Base-by-base conservation (phyloP, 2,113 vertebrate species). In the Oryzias celebensis region DNA sequence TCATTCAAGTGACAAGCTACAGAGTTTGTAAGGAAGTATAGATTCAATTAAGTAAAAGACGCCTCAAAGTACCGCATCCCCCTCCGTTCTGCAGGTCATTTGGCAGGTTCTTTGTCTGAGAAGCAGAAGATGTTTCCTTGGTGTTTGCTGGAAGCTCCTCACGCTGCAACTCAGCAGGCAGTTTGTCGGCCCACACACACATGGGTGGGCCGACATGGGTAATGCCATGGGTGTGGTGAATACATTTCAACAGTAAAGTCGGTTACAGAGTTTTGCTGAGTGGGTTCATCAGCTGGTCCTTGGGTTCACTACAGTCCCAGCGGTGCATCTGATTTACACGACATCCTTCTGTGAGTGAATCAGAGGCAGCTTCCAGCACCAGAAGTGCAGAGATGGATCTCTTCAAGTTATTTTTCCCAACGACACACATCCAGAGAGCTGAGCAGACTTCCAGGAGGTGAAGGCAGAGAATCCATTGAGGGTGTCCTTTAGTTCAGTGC, bases 221-320 rank as follows among this genome's bases (percentile, higher is more conserved):
- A n/a, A n/a, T n/a, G n/a, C n/a, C n/a, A n/a, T n/a, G n/a, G n/a
- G n/a, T n/a, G n/a, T n/a, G n/a, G n/a, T n/a, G n/a, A n/a, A n/a
- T n/a, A 58, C 44, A 68, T 65, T 80, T 49, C 58, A 57, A 14
- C 54, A 65, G 50, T 69, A 52, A 58, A 83, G 41, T 58, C 22
- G 47, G 57, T 50, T 28, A 10, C 10, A 3, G 61, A 12, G 4
- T 82, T 83, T 71, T 80, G 77, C 84, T 73, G 83, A 81, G 80
- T 71, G 56, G 23, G 62, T 77, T 63, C 71, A 74, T 81, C 82
- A 78, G 55, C 60, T 22, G 75, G 80, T 78, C 85, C 86, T 87
- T 84, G 83, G 87, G 76, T 69, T 83, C 84, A 65, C 54, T 59
- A 52, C 14, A 4, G 49, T 54, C 65, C 22, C 56, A 17, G 55